Conservation (phyloP, 2,113 vertebrate genomes). For the Corythornis vintsioides region DNA sequence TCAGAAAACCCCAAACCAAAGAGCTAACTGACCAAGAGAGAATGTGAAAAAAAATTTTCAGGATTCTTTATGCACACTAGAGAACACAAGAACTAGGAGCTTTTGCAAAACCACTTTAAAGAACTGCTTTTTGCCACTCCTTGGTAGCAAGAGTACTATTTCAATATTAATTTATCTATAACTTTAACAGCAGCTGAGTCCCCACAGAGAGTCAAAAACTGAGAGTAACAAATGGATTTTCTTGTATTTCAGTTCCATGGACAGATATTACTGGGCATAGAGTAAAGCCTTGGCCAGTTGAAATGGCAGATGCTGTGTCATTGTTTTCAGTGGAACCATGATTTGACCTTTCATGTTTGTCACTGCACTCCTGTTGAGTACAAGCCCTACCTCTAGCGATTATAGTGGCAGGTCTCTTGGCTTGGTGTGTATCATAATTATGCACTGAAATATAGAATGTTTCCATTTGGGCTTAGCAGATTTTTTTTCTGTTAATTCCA, state of each 20-base stretch:
- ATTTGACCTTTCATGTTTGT: neutral
- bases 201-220: neutral
- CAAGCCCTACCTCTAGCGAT: neutral
- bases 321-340: neutral
- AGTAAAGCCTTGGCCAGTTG: neutral
- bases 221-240: neutral
- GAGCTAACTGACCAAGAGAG: fast-evolving
- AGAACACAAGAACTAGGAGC: neutral
- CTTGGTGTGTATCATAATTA: neutral
- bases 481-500: constrained; percentile 40
- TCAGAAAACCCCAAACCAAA: neutral
- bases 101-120: neutral
- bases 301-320: neutral
- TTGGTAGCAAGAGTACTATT: neutral
- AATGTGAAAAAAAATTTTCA: neutral
- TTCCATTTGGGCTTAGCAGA: constrained; percentile 33
- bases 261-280: neutral
- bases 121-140: neutral
- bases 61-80: neutral
- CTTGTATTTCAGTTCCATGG: neutral
- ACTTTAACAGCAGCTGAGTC: neutral
- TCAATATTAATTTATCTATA: neutral
- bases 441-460: constrained; percentile 28
- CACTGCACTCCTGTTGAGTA: neutral
- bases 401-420: neutral